These are phyloP conservation scores for Thymelicus lineola DNA, from an alignment of 2,888 invertebrate genomes.

Conservation along the genomic window DNA sequence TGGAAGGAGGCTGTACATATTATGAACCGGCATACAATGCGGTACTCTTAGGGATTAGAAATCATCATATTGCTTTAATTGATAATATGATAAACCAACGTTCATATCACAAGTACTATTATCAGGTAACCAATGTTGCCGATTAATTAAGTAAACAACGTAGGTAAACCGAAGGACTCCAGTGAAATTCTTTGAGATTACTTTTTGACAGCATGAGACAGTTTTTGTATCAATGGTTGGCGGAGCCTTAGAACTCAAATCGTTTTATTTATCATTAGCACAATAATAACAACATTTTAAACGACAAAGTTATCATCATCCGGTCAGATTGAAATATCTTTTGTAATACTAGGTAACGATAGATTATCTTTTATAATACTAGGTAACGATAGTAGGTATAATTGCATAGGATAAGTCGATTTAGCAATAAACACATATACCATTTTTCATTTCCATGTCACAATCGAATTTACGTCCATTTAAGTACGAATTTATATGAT, in stretches of 20 bases:
- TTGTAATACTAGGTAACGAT: not conserved
- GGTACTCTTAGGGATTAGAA: constrained; percentile 6
- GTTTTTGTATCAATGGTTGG: not conserved
- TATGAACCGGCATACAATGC: constrained; percentile 27
- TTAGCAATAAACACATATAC: constrained; percentile 4
- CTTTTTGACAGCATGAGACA: not conserved
- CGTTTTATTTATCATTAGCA: too few relatives aligned
- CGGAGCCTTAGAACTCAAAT: too few relatives aligned
- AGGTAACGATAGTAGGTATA: constrained; percentile 5
- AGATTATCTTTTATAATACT: too few relatives aligned
- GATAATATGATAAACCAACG: not conserved
- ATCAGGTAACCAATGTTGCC: not conserved
- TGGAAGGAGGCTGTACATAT: constrained; percentile 24
- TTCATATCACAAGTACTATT: not conserved
- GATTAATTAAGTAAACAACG: not conserved
- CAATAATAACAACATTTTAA: too few relatives aligned
- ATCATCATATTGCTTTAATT: not conserved
- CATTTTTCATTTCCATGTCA: constrained; percentile 23
- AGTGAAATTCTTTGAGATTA: not conserved
- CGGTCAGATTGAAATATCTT: not conserved
- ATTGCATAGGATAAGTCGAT: not conserved
- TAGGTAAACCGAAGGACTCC: not conserved
- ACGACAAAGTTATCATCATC: too few relatives aligned
- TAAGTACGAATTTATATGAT: constrained; percentile 38
- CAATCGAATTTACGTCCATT: constrained; percentile 41